A percentile compares a stretch with the other conserved stretches of the same genome.
Evolutionary conservation across 1,140 invertebrate species (phyloP).

Genomic region (Zaprionus capensis): DNA sequence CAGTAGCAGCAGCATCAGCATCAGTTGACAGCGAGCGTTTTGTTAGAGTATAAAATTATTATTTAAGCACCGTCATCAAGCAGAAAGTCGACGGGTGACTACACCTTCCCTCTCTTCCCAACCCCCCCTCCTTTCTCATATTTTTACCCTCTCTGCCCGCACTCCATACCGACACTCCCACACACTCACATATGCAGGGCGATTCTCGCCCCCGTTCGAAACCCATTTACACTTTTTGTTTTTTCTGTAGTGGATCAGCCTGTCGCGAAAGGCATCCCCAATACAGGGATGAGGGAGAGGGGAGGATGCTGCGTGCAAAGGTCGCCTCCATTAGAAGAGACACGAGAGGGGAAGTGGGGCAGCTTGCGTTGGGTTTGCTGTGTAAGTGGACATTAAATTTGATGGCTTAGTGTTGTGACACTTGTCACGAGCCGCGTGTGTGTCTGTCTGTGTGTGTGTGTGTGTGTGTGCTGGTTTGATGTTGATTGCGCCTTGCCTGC

Average conservation of each 20-base stretch:
- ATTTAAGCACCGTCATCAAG: constrained; percentile 83
- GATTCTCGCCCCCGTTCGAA: constrained; percentile 26
- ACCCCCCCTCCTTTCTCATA: background rate
- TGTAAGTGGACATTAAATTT: constrained; percentile 64
- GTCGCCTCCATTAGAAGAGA: constrained; percentile 41
- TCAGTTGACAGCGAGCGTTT: constrained; percentile 57
- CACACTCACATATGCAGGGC: constrained; percentile 54
- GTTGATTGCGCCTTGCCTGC: constrained; percentile 41
- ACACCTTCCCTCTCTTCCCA: constrained; percentile 7
- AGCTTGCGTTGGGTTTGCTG: constrained; percentile 22
- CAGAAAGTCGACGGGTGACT: constrained; percentile 69
- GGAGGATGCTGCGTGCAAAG: constrained; percentile 2
- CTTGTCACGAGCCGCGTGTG: constrained; percentile 48
- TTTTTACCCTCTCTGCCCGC: constrained; percentile 17
- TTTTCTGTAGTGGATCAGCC: constrained; percentile 19
- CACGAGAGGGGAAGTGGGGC: constrained; percentile 1
- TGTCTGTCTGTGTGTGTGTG: background rate
- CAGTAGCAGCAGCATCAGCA: no score
- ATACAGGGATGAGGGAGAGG: background rate
- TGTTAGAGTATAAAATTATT: constrained; percentile 82
- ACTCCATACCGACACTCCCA: background rate
- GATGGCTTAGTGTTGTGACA: constrained; percentile 65
- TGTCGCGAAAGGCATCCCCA: constrained; percentile 11
- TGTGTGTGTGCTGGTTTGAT: constrained; percentile 24
- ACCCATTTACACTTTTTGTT: constrained; percentile 74